These are phyloP conservation scores for Neotoxoptera formosana DNA, from an alignment of 1,140 invertebrate genomes.

Conservation along the genomic window DNA sequence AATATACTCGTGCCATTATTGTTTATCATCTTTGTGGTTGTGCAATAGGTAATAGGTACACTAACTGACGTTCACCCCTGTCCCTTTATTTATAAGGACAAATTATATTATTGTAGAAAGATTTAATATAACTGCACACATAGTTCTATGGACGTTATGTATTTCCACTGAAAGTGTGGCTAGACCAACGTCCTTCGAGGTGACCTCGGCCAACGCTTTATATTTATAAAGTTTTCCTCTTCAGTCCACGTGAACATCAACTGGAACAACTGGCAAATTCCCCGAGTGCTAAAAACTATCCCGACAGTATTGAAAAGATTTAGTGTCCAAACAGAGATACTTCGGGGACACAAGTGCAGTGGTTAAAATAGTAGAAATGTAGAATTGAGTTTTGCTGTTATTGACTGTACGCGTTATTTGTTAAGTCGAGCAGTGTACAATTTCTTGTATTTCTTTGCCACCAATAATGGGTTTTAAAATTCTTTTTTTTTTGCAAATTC, in stretches of 20 bases:
- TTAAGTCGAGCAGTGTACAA: background rate
- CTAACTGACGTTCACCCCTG: too few species aligned
- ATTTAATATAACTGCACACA: background rate
- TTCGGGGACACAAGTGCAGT: background rate
- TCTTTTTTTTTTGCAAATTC: background rate
- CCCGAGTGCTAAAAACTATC: background rate
- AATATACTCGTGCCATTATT: background rate
- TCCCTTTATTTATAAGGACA: background rate
- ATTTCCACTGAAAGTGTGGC: background rate
- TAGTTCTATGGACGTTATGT: background rate
- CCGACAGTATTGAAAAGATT: background rate
- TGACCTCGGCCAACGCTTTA: background rate
- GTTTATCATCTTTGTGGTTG: background rate
- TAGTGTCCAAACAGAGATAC: background rate
- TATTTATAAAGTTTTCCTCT: background rate
- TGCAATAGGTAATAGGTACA: background rate
- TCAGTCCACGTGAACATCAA: background rate
- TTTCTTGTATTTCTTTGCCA: background rate
- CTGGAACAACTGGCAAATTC: background rate
- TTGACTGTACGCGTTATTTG: background rate
- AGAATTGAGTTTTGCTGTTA: background rate
- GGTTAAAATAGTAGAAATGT: background rate
- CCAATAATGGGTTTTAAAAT: background rate
- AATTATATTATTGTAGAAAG: too few species aligned
- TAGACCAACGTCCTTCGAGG: background rate